Conservation (phyloP, 2,888 invertebrate genomes). For the Pyrgus malvae region DNA sequence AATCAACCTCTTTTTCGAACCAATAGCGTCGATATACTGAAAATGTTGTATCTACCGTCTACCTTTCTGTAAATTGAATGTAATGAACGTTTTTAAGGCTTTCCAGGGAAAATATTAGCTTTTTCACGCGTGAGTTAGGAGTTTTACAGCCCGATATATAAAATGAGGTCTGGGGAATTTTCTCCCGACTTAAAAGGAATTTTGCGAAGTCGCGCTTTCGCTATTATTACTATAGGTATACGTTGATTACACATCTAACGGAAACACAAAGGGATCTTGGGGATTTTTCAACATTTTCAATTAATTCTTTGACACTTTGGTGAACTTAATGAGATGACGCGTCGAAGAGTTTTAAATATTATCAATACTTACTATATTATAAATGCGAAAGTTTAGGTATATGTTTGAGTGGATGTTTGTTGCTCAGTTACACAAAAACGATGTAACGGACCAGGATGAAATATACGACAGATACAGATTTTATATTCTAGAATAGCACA, state of each 20-base stretch:
- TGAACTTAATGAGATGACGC: too few species aligned
- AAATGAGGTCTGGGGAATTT: slow-evolving; percentile 48
- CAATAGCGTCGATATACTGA: slow-evolving; percentile 32
- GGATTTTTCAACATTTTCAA: not conserved
- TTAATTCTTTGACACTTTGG: not conserved
- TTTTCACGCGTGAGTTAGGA: slow-evolving; percentile 51
- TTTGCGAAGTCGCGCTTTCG: slow-evolving; percentile 37
- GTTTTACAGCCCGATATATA: slow-evolving; percentile 48
- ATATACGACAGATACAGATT: too few species aligned
- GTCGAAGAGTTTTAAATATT: too few species aligned
- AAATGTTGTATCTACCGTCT: slow-evolving; percentile 36
- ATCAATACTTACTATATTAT: too few species aligned
- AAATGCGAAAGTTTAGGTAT: too few species aligned
- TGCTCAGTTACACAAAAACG: too few species aligned
- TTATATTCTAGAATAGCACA: too few species aligned
- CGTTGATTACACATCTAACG: slow-evolving; percentile 15
- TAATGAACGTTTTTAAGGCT: slow-evolving; percentile 54
- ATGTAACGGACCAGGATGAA: too few species aligned
- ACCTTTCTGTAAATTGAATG: slow-evolving; percentile 48
- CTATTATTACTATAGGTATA: slow-evolving; percentile 23
- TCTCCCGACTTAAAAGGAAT: slow-evolving; percentile 41
- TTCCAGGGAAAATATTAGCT: slow-evolving; percentile 53
- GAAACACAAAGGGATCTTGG: slow-evolving; percentile 5
- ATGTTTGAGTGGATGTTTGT: too few species aligned
- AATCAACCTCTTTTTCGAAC: slow-evolving; percentile 4